Percentiles rank a stretch among this genome's conserved stretches.
Evolutionary conservation across 2,888 invertebrate genomes (phyloP).

Genomic region (Elysia crispata): DNA sequence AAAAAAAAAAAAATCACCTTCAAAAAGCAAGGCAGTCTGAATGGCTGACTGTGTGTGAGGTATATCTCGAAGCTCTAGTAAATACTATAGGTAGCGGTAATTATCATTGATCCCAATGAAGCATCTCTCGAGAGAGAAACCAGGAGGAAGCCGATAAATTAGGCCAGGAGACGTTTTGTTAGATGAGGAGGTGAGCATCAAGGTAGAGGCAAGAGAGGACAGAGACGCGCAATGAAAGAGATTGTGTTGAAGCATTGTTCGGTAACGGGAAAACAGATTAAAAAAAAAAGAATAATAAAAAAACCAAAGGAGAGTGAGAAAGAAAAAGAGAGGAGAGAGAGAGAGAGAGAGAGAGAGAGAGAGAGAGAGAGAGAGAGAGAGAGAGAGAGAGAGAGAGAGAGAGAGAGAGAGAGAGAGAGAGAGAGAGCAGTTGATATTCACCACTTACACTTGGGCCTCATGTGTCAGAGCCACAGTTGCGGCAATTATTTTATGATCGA

Average conservation of each 20-base stretch:
- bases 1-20: too few relatives aligned
- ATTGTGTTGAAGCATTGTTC: not conserved
- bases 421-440: not conserved
- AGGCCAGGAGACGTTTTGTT: not conserved
- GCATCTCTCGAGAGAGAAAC: too few relatives aligned
- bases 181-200: not conserved
- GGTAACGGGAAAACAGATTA: not conserved
- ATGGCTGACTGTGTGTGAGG: too few relatives aligned
- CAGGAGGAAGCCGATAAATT: not conserved
- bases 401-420: not conserved
- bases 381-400: conserved; percentile 20
- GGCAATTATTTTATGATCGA: too few relatives aligned
- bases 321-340: not conserved
- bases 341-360: conserved; percentile 22
- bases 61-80: too few relatives aligned
- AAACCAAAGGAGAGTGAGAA: not conserved
- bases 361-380: conserved; percentile 21
- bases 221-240: not conserved
- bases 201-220: not conserved
- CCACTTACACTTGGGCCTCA: too few relatives aligned
- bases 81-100: too few relatives aligned
- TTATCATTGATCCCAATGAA: too few relatives aligned
- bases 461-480: too few relatives aligned
- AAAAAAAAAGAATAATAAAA: too few relatives aligned
- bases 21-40: too few relatives aligned